A percentile compares a stretch with the other conserved stretches of the same genome.
phyloP scores from a whole-genome alignment of 2,113 vertebrate species.

The Corvus cornix region DNA sequence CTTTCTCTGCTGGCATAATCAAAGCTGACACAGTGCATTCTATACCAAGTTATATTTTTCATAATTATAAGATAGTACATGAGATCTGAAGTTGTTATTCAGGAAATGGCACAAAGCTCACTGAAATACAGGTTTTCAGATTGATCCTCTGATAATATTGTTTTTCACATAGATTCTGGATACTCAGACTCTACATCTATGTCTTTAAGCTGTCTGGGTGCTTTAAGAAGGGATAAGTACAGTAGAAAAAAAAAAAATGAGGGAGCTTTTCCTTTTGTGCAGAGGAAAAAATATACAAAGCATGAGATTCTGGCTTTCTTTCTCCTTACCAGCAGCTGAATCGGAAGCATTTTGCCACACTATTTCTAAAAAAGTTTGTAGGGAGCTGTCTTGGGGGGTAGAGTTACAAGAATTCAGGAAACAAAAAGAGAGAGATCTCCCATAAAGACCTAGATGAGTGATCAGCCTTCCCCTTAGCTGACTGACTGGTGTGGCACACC shows the following conservation, averaged over 20 bases:
- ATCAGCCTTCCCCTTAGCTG: neutral
- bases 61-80: slow-evolving; percentile 23
- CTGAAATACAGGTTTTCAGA: slow-evolving; percentile 46
- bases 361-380: neutral
- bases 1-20: slow-evolving; percentile 17
- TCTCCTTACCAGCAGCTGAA: neutral
- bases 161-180: slow-evolving; percentile 23
- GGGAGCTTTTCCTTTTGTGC: neutral
- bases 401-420: neutral
- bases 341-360: neutral
- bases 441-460: neutral
- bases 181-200: neutral
- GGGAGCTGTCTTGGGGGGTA: neutral
- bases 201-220: slow-evolving; percentile 22
- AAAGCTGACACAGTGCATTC: neutral
- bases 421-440: neutral
- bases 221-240: neutral
- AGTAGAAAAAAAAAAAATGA: neutral
- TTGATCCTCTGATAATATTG: slow-evolving; percentile 1
- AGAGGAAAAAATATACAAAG: neutral
- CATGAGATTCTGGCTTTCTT: neutral
- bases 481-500: neutral
- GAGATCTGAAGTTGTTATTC: slow-evolving; percentile 4
- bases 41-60: neutral
- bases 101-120: slow-evolving; percentile 25